Conservation (phyloP, 2,113 vertebrate species). For the Narcine bancroftii region DNA sequence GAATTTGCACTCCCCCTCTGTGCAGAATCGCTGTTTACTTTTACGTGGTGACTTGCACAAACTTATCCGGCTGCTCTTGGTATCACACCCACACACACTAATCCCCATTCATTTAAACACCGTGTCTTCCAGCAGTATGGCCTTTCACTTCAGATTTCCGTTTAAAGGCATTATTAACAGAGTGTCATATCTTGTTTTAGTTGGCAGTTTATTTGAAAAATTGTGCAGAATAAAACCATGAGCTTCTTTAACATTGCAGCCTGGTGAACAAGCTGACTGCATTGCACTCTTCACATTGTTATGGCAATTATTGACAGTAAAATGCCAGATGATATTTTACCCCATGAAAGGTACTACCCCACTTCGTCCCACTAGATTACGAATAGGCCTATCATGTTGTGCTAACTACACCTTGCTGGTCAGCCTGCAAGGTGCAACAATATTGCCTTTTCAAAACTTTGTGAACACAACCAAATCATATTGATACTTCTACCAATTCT, state of each 20-base stretch:
- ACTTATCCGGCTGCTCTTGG: neutral
- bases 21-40: constrained; percentile 29
- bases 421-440: neutral
- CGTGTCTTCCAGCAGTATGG: neutral
- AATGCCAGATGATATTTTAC: neutral
- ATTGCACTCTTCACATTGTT: neutral
- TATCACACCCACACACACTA: constrained; percentile 13
- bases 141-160: neutral
- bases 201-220: neutral
- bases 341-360: too few species aligned
- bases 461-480: neutral
- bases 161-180: neutral
- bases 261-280: neutral
- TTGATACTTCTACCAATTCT: neutral
- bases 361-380: neutral
- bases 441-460: neutral
- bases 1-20: constrained; percentile 15
- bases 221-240: neutral
- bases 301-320: neutral
- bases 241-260: neutral
- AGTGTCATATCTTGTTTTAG: neutral
- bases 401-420: too few species aligned
- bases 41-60: constrained; percentile 28
- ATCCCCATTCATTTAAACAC: neutral
- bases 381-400: neutral